Conservation (phyloP, 2,797 vertebrate genomes). For the Salmo trutta region DNA sequence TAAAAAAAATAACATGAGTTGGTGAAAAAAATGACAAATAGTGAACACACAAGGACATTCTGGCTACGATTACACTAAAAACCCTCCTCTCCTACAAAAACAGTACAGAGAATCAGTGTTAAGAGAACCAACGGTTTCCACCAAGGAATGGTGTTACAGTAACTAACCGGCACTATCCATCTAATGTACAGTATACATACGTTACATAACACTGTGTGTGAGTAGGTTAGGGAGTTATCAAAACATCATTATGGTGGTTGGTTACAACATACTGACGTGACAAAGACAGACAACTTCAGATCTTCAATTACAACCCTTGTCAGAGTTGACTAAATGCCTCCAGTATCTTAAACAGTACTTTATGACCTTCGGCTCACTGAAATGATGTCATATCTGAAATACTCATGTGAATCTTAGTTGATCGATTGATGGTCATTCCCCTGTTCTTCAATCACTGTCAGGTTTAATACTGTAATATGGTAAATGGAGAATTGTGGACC, state of each 20-base stretch:
- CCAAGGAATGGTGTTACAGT: constrained; percentile 50
- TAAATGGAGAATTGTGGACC: constrained; percentile 45
- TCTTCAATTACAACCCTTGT: constrained; percentile 38
- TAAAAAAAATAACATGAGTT: constrained; percentile 15
- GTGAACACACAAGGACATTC: constrained; percentile 45
- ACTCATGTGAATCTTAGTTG: constrained; percentile 21
- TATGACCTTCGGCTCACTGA: constrained; percentile 49
- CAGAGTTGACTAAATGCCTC: constrained; percentile 39
- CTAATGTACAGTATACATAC: constrained; percentile 53
- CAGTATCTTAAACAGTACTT: constrained; percentile 50
- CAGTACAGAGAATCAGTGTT: constrained; percentile 42
- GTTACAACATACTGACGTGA: constrained; percentile 54
- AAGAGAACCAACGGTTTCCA: constrained; percentile 40
- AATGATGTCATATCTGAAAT: constrained; percentile 21
- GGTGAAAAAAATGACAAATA: constrained; percentile 27
- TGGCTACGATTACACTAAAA: constrained; percentile 50
- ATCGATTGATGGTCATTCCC: constrained; percentile 22
- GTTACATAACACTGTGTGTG: constrained; percentile 61
- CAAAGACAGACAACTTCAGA: constrained; percentile 40
- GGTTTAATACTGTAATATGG: constrained; percentile 63
- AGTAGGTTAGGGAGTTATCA: constrained; percentile 62
- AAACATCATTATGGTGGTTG: constrained; percentile 51
- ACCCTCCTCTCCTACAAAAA: constrained; percentile 54
- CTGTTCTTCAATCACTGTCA: constrained; percentile 10
- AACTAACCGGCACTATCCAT: constrained; percentile 49